Percentiles rank a stretch among this genome's conserved stretches.
phyloP scores from a whole-genome alignment of 2,888 invertebrate species.

The Drosophila mayaguana region DNA sequence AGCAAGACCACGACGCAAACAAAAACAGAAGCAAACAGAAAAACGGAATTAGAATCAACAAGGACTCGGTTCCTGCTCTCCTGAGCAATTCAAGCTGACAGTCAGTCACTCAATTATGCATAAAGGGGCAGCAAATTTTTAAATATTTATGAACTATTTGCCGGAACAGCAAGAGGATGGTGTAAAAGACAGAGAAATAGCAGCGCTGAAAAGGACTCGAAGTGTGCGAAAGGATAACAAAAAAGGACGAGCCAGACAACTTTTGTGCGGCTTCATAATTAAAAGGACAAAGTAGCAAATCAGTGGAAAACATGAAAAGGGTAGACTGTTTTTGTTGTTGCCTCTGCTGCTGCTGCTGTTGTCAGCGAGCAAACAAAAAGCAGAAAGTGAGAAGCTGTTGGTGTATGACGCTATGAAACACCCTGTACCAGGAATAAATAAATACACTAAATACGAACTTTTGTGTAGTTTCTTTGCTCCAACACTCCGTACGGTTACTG shows the following conservation, averaged over 20 bases:
- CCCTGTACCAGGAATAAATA: neutral
- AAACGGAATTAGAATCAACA: neutral
- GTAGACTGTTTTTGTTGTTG: slow-evolving; percentile 25
- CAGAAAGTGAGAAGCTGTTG: neutral
- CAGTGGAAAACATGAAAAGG: slow-evolving; percentile 69
- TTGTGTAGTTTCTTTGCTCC: neutral
- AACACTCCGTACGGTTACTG: neutral
- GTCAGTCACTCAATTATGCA: slow-evolving; percentile 65
- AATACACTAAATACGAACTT: neutral
- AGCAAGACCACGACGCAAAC: neutral
- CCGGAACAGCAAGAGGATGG: slow-evolving; percentile 7
- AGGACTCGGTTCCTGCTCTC: neutral
- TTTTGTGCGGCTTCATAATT: slow-evolving; percentile 70
- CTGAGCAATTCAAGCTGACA: slow-evolving; percentile 17
- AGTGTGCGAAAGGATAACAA: slow-evolving; percentile 39
- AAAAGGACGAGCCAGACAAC: slow-evolving; percentile 32
- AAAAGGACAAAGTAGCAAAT: slow-evolving; percentile 80
- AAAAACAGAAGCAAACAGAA: neutral
- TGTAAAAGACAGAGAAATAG: slow-evolving; percentile 1
- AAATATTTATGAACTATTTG: slow-evolving; percentile 78
- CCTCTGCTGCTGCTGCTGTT: slow-evolving; percentile 6
- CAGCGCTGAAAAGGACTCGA: slow-evolving; percentile 25
- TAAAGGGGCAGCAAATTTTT: slow-evolving; percentile 47
- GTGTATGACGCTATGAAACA: neutral
- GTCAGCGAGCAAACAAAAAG: slow-evolving; percentile 23